phyloP scores from a whole-genome alignment of 2,797 vertebrate species.

The Ambastaia sidthimunki region DNA sequence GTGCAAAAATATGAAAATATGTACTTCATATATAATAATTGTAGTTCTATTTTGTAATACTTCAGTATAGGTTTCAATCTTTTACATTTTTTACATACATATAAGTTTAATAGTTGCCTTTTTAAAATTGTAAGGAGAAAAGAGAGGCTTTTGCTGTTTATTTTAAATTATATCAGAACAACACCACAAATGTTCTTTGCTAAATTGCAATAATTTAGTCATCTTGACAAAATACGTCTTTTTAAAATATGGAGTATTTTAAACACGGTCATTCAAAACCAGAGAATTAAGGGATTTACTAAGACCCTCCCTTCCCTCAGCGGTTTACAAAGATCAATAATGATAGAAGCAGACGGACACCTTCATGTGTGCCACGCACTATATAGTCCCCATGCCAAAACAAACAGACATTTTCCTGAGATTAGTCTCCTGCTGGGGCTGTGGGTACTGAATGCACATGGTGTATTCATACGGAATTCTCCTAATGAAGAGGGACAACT shows the following conservation, averaged over 20 bases:
- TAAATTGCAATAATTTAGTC: too few relatives aligned
- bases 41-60: too few relatives aligned
- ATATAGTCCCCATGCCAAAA: conserved; percentile 55
- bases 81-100: too few relatives aligned
- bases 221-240: too few relatives aligned
- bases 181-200: too few relatives aligned
- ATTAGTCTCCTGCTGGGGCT: conserved; percentile 61
- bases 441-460: conserved; percentile 49
- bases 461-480: conserved; percentile 55
- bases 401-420: conserved; percentile 70
- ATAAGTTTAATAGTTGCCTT: too few relatives aligned
- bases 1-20: neutral
- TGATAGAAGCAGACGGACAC: conserved; percentile 45
- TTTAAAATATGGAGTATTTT: too few relatives aligned
- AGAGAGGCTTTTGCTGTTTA: too few relatives aligned
- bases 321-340: conserved; percentile 18
- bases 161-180: too few relatives aligned
- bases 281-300: conserved; percentile 2
- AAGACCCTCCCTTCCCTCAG: conserved; percentile 7
- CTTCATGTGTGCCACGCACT: conserved; percentile 41
- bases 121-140: too few relatives aligned
- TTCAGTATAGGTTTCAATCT: too few relatives aligned
- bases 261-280: neutral
- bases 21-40: too few relatives aligned
- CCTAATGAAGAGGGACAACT: conserved; percentile 65